phyloP scores from a whole-genome alignment of 1,140 invertebrate species.

The Paraescarpia echinospica region DNA sequence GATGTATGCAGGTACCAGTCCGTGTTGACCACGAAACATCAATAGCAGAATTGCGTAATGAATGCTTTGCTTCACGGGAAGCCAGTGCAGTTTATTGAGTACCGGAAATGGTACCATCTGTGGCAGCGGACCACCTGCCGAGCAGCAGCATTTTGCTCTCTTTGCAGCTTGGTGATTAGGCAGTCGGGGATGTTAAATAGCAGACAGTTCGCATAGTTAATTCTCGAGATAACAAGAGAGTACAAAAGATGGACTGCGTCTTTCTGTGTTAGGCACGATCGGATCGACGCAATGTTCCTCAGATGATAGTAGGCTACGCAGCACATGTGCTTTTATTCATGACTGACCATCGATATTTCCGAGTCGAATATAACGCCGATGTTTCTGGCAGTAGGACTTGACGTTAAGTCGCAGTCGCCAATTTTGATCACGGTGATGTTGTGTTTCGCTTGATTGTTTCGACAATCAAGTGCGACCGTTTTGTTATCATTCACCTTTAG shows the following conservation, averaged over 20 bases:
- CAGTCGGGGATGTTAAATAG: not conserved
- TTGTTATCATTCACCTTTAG: not conserved
- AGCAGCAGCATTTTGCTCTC: not conserved
- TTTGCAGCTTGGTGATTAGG: not conserved
- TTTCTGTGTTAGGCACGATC: not conserved
- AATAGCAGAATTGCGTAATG: not conserved
- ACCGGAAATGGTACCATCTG: not conserved
- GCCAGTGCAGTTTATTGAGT: not conserved
- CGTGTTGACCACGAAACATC: not conserved
- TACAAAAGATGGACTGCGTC: not conserved
- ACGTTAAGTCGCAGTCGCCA: not conserved
- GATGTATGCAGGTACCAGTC: not conserved
- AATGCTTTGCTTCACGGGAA: not conserved
- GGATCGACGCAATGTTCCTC: not conserved
- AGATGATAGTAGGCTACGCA: not conserved
- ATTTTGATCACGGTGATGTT: not conserved
- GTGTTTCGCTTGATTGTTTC: not conserved
- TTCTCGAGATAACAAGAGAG: not conserved
- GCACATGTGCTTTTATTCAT: not conserved
- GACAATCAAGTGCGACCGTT: not conserved
- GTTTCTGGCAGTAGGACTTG: not conserved
- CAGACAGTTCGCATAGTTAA: not conserved
- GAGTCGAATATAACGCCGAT: not conserved
- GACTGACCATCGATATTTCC: not conserved
- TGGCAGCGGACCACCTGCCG: not conserved